Percentiles rank a stretch among this genome's conserved stretches.
These are phyloP conservation scores for Callosobruchus maculatus DNA, from an alignment of 2,888 invertebrate species.

Conservation along the genomic window DNA sequence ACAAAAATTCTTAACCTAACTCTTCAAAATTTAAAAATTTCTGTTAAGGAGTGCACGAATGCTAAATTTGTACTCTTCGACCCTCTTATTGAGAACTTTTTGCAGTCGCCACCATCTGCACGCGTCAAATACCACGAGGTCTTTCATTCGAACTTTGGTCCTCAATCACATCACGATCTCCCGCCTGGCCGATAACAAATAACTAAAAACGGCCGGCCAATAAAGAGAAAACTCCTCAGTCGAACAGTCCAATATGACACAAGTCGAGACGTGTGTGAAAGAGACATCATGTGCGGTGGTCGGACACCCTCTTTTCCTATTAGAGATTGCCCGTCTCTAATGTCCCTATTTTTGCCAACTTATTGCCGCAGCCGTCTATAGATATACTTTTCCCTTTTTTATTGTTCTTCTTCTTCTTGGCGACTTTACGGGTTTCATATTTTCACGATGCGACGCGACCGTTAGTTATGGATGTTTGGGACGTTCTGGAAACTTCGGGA, in stretches of 20 bases:
- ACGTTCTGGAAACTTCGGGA: not conserved
- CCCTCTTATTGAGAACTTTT: no score
- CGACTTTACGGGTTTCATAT: not conserved
- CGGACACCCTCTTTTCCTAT: not conserved
- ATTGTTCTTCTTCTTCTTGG: not conserved
- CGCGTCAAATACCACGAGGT: not conserved
- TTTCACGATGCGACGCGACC: not conserved
- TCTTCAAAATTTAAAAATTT: no score
- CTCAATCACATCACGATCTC: not conserved
- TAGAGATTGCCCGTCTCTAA: not conserved
- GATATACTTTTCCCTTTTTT: not conserved
- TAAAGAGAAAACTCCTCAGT: not conserved
- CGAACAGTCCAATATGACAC: not conserved
- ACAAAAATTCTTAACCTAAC: no score
- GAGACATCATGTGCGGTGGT: not conserved
- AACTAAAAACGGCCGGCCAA: not conserved
- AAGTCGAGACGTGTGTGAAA: not conserved
- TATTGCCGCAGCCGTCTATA: not conserved
- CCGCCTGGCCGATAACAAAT: not conserved
- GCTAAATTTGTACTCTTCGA: no score
- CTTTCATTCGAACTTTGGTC: not conserved
- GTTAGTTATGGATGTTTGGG: not conserved
- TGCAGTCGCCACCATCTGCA: not conserved
- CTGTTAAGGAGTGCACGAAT: no score
- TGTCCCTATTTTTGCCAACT: not conserved